Percentiles rank a stretch among this genome's conserved stretches.
These are phyloP conservation scores for Chelidonichthys spinosus DNA, from an alignment of 2,797 vertebrate species.

Conservation along the genomic window DNA sequence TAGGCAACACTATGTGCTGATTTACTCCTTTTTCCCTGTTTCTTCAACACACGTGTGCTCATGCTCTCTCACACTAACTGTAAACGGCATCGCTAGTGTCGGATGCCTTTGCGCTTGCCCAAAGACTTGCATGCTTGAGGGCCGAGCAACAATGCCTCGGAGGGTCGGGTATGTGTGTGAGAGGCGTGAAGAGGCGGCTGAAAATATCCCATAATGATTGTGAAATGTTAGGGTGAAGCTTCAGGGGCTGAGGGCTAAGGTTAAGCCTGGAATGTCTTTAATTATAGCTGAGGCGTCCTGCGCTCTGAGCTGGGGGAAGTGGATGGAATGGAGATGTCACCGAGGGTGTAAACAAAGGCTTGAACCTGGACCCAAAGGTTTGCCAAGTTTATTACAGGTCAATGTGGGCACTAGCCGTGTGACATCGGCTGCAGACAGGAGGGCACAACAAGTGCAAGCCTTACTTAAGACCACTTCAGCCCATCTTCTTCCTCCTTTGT, in stretches of 20 bases:
- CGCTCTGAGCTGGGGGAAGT: constrained; percentile 42
- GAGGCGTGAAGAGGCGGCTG: constrained; percentile 61
- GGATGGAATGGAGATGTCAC: constrained; percentile 49
- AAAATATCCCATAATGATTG: constrained; percentile 75
- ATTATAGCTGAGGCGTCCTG: constrained; percentile 74
- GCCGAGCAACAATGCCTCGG: constrained; percentile 35
- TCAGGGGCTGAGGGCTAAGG: constrained; percentile 72
- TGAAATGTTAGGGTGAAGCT: constrained; percentile 73
- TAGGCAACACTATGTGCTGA: neutral
- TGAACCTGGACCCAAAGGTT: constrained; percentile 44
- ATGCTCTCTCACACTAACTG: constrained; percentile 28
- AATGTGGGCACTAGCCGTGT: neutral
- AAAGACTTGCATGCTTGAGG: constrained; percentile 34
- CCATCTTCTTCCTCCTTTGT: neutral
- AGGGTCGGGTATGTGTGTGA: constrained; percentile 41
- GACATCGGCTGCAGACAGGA: constrained; percentile 39
- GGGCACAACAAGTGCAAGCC: constrained; percentile 16
- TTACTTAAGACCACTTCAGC: constrained; percentile 19
- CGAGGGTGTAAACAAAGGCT: constrained; percentile 60
- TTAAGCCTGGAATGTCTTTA: constrained; percentile 83
- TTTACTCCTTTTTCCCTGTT: too few species aligned
- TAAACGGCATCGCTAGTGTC: constrained; percentile 4
- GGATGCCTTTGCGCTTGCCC: constrained; percentile 28
- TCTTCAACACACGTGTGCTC: constrained; percentile 1
- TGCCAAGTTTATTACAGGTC: constrained; percentile 42